Conservation (phyloP, 2,888 invertebrate genomes). For the Eurytoma adleriae region DNA sequence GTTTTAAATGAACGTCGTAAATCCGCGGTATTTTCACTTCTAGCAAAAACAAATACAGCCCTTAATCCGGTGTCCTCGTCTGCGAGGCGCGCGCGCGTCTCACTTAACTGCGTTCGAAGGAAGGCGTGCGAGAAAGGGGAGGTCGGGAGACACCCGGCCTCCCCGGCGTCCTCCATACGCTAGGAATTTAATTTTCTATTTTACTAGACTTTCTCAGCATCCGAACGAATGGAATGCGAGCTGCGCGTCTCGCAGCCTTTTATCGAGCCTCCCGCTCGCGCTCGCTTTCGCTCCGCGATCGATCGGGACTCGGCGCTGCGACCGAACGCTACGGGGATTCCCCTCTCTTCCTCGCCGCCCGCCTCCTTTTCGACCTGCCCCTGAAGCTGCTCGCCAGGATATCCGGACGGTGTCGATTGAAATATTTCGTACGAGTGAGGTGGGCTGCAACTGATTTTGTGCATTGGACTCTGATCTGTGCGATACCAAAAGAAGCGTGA, state of each 20-base stretch:
- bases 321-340: conserved; percentile 28
- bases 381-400: too few species aligned
- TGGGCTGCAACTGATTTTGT: background rate
- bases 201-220: conserved; percentile 46
- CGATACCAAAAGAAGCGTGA: background rate
- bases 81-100: background rate
- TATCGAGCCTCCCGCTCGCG: background rate
- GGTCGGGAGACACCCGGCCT: conserved; percentile 18
- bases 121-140: background rate
- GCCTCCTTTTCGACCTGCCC: too few species aligned
- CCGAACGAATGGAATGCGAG: conserved; percentile 35
- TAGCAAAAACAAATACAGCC: too few species aligned
- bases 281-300: conserved; percentile 2
- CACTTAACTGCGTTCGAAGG: background rate
- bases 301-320: conserved; percentile 18
- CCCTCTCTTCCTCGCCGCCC: too few species aligned
- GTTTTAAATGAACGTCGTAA: too few species aligned
- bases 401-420: conserved; percentile 32
- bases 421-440: conserved; percentile 41
- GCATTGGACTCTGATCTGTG: background rate
- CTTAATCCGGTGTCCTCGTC: too few species aligned
- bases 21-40: too few species aligned
- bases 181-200: conserved; percentile 62
- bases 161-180: conserved; percentile 26
- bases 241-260: background rate